phyloP scores from a whole-genome alignment of 2,797 vertebrate genomes.

The Eurystomus glaucurus region DNA sequence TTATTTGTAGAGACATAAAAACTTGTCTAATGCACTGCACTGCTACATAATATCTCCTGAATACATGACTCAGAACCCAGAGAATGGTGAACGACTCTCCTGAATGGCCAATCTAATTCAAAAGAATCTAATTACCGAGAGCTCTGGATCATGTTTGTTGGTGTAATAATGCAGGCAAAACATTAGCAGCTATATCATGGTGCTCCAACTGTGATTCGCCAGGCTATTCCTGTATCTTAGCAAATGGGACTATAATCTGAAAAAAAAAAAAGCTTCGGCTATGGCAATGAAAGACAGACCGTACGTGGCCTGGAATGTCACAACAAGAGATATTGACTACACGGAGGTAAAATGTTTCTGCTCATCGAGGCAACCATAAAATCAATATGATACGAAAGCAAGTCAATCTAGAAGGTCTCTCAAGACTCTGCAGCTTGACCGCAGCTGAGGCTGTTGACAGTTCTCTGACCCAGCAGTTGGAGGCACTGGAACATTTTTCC shows the following conservation, averaged over 20 bases:
- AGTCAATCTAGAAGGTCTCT: slow-evolving; percentile 94
- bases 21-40: slow-evolving; percentile 90
- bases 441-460: slow-evolving; percentile 88
- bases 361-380: slow-evolving; percentile 90
- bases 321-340: slow-evolving; percentile 97
- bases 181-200: slow-evolving; percentile 91
- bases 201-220: slow-evolving; percentile 90
- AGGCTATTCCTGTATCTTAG: slow-evolving; percentile 91
- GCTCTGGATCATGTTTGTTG: slow-evolving; percentile 92
- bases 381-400: slow-evolving; percentile 95
- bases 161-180: slow-evolving; percentile 91
- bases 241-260: slow-evolving; percentile 89
- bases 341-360: slow-evolving; percentile 91
- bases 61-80: slow-evolving; percentile 90
- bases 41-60: slow-evolving; percentile 90
- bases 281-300: slow-evolving; percentile 88
- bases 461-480: slow-evolving; percentile 88
- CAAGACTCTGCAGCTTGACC: slow-evolving; percentile 88
- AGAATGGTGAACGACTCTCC: slow-evolving; percentile 88
- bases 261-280: slow-evolving; percentile 78
- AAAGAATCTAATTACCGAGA: slow-evolving; percentile 91
- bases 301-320: slow-evolving; percentile 93
- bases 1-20: slow-evolving; percentile 92
- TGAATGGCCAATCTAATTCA: slow-evolving; percentile 91
- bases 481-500: slow-evolving; percentile 89